Conservation (phyloP, 2,888 invertebrate genomes). For the Himalopsyche anomala region DNA sequence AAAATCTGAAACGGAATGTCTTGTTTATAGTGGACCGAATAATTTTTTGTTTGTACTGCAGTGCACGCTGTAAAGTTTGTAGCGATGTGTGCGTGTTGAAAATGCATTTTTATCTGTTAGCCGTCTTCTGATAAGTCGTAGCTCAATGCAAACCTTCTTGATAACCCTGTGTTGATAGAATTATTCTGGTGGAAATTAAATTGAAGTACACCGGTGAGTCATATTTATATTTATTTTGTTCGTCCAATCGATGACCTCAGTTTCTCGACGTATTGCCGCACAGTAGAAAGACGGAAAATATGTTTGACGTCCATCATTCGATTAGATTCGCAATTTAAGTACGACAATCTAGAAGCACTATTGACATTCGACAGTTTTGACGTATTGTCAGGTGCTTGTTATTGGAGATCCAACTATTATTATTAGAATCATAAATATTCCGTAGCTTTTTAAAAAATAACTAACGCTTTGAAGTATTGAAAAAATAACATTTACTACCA, state of each 20-base stretch:
- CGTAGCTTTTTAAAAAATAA: too few relatives aligned
- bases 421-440: too few relatives aligned
- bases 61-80: conserved; percentile 24
- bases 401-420: too few relatives aligned
- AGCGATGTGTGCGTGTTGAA: conserved; percentile 49
- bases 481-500: too few relatives aligned
- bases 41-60: conserved; percentile 24
- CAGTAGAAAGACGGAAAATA: conserved; percentile 52
- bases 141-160: conserved; percentile 44
- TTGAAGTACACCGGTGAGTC: conserved; percentile 72
- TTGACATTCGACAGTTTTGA: conserved; percentile 30
- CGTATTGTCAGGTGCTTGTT: too few relatives aligned
- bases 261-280: conserved; percentile 50
- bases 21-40: conserved; percentile 40
- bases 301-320: conserved; percentile 52
- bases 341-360: background rate
- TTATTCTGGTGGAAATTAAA: conserved; percentile 54
- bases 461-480: too few relatives aligned
- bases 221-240: conserved; percentile 78
- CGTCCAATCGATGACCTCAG: conserved; percentile 77
- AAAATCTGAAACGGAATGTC: conserved; percentile 48
- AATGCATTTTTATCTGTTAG: conserved; percentile 54
- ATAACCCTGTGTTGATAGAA: conserved; percentile 58
- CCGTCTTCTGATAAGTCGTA: conserved; percentile 45
- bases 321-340: conserved; percentile 31